Evolutionary conservation across 2,113 vertebrate species (phyloP).

Genomic region (Cottus gobio): DNA sequence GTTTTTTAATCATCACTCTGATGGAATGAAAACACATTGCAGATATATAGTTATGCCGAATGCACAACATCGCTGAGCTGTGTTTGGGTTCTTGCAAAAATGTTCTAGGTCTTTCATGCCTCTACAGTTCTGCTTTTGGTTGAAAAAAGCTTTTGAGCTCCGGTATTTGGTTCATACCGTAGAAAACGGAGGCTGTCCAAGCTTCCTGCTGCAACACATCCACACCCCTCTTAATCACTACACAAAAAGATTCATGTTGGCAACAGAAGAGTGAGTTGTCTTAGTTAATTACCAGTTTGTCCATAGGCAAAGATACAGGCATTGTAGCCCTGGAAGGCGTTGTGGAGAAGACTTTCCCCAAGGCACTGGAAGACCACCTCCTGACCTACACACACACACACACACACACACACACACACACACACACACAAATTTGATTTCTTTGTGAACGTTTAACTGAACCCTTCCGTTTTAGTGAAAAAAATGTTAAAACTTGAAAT

Average conservation of each 20-base stretch:
- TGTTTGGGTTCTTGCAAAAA: not conserved
- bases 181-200: not conserved
- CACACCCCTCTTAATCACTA: constrained; percentile 19
- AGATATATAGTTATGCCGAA: too few species aligned
- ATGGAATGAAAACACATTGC: not conserved
- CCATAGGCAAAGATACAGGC: constrained; percentile 99
- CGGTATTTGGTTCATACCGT: not conserved
- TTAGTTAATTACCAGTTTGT: constrained; percentile 89
- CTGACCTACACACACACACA: constrained; percentile 87
- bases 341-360: constrained; percentile 95
- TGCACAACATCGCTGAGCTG: too few species aligned
- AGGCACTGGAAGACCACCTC: constrained; percentile 98
- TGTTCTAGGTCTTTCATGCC: not conserved
- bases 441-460: not conserved
- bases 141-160: not conserved
- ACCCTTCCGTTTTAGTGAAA: not conserved
- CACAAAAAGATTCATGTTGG: not conserved
- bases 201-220: constrained; percentile 22
- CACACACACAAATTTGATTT: not conserved
- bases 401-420: constrained; percentile 3
- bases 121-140: not conserved
- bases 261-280: not conserved
- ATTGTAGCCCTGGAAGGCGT: constrained; percentile 97
- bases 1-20: not conserved
- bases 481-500: not conserved